Base-by-base conservation (phyloP, 2,888 invertebrate genomes). In the Drosophila leonis region DNA sequence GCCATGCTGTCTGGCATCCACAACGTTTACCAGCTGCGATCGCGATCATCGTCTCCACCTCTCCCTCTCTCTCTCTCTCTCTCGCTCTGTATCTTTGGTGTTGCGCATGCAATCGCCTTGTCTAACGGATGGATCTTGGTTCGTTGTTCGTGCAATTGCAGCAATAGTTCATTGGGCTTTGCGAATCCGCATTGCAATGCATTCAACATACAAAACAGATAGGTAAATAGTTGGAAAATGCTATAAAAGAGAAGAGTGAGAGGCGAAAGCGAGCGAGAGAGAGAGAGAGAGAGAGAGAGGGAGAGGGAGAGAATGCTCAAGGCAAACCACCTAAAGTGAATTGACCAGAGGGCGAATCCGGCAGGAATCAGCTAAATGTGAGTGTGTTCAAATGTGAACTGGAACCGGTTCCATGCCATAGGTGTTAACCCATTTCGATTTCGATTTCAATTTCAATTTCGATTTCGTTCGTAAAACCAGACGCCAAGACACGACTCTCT, bases 81-180 rank as follows among this genome's bases (percentile, higher is more conserved):
- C 31, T 8, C 4, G 7, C 0, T 18, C 1, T 31, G 4, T 33
- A 29, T 56, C 41, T 56, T 29, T 24, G 52, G 27, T 18, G 69
- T 73, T 80, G 79, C 65, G 70, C 79, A 79, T 80, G 84, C 89
- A 81, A 77, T 77, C 64, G 62, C 37, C 82, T 74, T 81, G 84
- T 78, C 59, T 70, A 70, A 31, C 61, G 65, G 51, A 65, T 65
- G 65, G 51, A 62, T 78, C 65, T 33, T 67, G 57, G 35, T 42
- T 44, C 27, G 65, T 48, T 57, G 73, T 73, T 75, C 76, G 73
- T 76, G 79, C 85, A 84, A 75, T 70, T 72, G 72, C 82, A 87
- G 64, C 88, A 85, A 82, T 90, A 86, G 90, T 86, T 89, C 90
- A 89, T 84, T 86, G 88, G 86, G 90, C 85, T 85, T 74, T 88